Evolutionary conservation across 2,797 vertebrate species (phyloP).

Genomic region (Calcarius lapponicus): DNA sequence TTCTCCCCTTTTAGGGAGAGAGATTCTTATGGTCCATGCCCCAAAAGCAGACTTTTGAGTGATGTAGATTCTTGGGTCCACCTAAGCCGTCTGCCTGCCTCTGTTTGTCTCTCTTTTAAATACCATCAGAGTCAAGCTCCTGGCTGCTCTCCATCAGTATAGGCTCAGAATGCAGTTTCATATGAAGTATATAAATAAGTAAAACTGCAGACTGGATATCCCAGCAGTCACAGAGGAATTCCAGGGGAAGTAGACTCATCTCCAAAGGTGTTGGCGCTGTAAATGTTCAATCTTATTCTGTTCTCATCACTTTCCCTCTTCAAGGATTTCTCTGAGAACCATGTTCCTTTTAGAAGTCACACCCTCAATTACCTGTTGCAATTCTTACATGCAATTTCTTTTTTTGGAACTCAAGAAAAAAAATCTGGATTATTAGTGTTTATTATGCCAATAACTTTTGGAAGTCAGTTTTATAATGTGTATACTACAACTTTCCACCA

Average conservation of each 20-base stretch:
- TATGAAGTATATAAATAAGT: not conserved
- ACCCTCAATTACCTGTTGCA: not conserved
- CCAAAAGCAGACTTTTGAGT: not conserved
- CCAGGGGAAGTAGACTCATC: not conserved
- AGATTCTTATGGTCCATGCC: not conserved
- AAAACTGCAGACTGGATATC: not conserved
- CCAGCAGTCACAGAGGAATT: not conserved
- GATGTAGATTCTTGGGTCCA: not conserved
- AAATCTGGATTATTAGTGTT: constrained; percentile 17
- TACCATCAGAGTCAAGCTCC: not conserved
- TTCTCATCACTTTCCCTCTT: not conserved
- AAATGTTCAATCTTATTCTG: not conserved
- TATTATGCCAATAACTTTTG: constrained; percentile 36
- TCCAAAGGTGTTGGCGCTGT: not conserved
- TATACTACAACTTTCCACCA: constrained; percentile 40
- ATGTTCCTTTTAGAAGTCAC: not conserved
- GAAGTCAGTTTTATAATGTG: constrained; percentile 40
- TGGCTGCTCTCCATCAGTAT: not conserved
- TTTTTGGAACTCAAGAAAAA: not conserved
- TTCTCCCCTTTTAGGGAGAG: not conserved
- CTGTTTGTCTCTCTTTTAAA: not conserved
- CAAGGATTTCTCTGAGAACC: not conserved
- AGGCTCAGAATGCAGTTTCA: not conserved
- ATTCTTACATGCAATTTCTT: not conserved
- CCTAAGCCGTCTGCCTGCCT: not conserved